Percentiles rank a stretch among this genome's conserved stretches.
Evolutionary conservation across 2,113 vertebrate species (phyloP).

Genomic region (Egretta garzetta): DNA sequence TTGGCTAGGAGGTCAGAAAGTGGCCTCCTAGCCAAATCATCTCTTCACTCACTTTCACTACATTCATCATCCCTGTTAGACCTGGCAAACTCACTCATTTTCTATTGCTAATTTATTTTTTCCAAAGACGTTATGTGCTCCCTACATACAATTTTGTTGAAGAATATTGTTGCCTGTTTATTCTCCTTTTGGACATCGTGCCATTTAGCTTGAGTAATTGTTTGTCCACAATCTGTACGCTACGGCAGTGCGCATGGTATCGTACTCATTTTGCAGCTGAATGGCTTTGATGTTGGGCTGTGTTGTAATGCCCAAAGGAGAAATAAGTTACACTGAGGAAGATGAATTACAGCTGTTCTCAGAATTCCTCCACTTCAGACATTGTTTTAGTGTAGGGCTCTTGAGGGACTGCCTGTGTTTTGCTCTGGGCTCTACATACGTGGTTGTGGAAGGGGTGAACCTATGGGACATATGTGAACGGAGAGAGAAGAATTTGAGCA

Average conservation of each 20-base stretch:
- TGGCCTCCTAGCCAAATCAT: background rate
- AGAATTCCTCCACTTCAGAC: slow-evolving; percentile 2
- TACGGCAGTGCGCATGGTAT: background rate
- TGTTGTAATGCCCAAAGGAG: background rate
- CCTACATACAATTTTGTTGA: background rate
- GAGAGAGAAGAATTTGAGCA: background rate
- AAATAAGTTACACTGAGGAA: background rate
- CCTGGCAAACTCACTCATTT: background rate
- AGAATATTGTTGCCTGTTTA: background rate
- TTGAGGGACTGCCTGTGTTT: background rate
- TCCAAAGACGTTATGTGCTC: background rate
- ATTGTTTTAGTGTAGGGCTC: background rate
- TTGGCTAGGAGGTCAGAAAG: background rate
- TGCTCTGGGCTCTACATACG: background rate
- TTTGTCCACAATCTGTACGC: background rate
- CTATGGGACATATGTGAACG: background rate
- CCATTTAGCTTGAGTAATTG: background rate
- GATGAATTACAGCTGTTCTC: slow-evolving; percentile 37
- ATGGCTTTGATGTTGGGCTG: background rate
- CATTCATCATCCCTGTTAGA: background rate
- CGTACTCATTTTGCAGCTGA: background rate
- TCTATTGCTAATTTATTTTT: background rate
- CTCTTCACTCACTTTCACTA: background rate
- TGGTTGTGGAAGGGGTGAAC: background rate
- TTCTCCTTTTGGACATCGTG: background rate